A percentile compares a stretch with the other conserved stretches of the same genome.
These are phyloP conservation scores for Uria lomvia DNA, from an alignment of 2,113 vertebrate genomes.

Conservation along the genomic window DNA sequence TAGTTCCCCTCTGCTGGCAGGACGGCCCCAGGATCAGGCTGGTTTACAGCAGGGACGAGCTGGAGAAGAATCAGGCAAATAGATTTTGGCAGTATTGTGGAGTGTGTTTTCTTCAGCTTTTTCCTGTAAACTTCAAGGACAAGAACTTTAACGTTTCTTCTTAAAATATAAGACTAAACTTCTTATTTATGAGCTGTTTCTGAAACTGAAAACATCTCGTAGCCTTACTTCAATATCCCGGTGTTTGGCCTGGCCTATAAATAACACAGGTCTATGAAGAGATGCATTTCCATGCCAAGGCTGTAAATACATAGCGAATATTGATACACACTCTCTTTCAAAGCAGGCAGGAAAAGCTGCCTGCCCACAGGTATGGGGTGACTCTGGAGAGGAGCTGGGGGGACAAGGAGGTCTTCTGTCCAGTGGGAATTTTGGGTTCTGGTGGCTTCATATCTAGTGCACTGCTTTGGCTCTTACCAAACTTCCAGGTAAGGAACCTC, in stretches of 20 bases:
- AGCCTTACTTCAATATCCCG: background rate
- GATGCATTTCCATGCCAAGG: background rate
- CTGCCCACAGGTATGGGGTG: accelerated
- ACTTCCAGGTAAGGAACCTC: background rate
- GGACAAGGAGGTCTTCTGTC: background rate
- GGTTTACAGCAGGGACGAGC: background rate
- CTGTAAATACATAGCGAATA: background rate
- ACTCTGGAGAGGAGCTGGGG: background rate
- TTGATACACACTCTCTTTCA: background rate
- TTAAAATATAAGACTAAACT: constrained; percentile 40
- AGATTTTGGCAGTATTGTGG: background rate
- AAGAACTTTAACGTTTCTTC: background rate
- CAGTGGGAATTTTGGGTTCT: background rate
- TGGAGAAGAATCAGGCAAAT: background rate
- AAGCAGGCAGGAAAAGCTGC: background rate
- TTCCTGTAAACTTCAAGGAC: constrained; percentile 35
- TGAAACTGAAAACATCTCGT: background rate
- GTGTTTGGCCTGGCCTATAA: constrained; percentile 36
- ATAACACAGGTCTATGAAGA: background rate
- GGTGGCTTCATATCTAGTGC: background rate
- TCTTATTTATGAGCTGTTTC: constrained; percentile 61
- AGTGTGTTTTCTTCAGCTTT: constrained; percentile 20
- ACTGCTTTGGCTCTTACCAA: background rate
- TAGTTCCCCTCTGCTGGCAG: background rate
- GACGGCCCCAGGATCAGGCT: background rate